phyloP scores from a whole-genome alignment of 2,113 vertebrate species.

The Gymnorhina tibicen region DNA sequence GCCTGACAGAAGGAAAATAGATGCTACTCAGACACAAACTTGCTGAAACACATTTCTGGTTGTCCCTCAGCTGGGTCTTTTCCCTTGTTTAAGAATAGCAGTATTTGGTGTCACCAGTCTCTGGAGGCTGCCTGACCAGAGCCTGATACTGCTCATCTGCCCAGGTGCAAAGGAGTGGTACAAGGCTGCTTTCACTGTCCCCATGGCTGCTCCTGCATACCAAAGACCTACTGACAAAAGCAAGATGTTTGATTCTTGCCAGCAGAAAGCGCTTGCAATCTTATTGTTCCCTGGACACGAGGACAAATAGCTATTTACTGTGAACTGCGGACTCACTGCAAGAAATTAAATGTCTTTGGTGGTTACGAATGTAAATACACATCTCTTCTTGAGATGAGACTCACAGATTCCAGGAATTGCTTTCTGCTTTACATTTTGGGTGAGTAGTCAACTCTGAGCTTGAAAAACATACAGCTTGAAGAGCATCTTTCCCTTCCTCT shows the following conservation, averaged over 20 bases:
- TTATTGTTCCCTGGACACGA: not conserved
- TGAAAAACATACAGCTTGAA: not conserved
- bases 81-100: not conserved
- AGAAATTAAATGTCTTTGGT: slow-evolving; percentile 19
- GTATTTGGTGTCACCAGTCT: not conserved
- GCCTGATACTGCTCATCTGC: not conserved
- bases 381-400: not conserved
- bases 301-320: slow-evolving; percentile 19
- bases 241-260: not conserved
- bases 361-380: not conserved
- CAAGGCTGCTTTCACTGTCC: not conserved
- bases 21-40: not conserved
- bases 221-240: slow-evolving; percentile 20
- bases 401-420: not conserved
- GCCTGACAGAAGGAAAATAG: not conserved
- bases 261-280: slow-evolving; percentile 22
- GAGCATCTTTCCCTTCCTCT: not conserved
- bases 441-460: not conserved
- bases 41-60: not conserved
- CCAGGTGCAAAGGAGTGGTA: not conserved
- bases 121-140: not conserved
- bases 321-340: not conserved
- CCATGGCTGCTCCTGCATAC: not conserved
- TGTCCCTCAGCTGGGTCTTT: not conserved
- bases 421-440: not conserved